Evolutionary conservation across 2,797 vertebrate genomes (phyloP), one percentile per base, ranked within the genome.

Genomic region (Protosalanx chinensis): DNA sequence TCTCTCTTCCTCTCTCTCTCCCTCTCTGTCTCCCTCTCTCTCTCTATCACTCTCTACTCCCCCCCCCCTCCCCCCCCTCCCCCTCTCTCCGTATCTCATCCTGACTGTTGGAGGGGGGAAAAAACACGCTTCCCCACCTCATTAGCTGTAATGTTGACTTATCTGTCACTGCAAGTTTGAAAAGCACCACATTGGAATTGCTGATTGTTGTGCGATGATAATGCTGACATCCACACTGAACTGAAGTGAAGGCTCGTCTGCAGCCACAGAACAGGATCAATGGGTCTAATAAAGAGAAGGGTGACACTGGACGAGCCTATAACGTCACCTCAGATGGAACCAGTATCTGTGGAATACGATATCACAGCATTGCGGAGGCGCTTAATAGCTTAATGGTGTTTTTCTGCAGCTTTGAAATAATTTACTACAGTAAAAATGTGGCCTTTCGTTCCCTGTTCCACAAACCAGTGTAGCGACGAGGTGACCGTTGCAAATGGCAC

Each of bases 141-240:
- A 72, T 76, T 76, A 70, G 60, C 65, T 59, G n/a, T 7, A 6
- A 18, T 65, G 29, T 49, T 15, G 56, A n/a, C 8, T 51, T 30
- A 61, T 64, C 23, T 46, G 8, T 35, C 61, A 61, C 37, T 35
- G 51, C 18, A 16, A n/a, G 15, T 46, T 51, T 60, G 20, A 72
- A 32, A 72, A 60, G 30, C 57, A 60, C 35, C 35, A 33, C 64
- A 67, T 56, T 64, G 46, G 64, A 60, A 18, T 35, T 49, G 20
- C 35, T 67, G 46, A 67, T 75, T 33, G 70, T 71, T 71, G 37
- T 60, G 35, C 62, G 68, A 67, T 5, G 61, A 70, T 37, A 16
- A 68, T 73, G 57, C 32, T 62, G 6, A 15, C 12, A 60, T 56
- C 16, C 4, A n/a, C 18, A n/a, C 16, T 56, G 16, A 56, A 16